Conservation (phyloP, 2,113 vertebrate species). For the Podarcis cretensis region DNA sequence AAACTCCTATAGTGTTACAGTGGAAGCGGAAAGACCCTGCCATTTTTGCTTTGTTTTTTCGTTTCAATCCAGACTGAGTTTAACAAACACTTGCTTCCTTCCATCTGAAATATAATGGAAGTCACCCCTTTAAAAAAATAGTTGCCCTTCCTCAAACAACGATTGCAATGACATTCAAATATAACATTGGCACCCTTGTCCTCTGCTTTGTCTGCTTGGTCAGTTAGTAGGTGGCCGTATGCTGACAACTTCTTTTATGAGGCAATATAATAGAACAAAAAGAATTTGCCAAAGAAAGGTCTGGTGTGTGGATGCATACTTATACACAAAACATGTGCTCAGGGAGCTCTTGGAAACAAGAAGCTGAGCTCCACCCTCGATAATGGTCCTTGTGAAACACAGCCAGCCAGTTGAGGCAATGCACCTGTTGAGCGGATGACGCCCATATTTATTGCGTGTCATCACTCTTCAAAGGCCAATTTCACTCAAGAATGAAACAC, state of each 20-base stretch:
- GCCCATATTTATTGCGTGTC: not conserved
- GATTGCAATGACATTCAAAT: constrained; percentile 43
- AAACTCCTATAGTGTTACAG: constrained; percentile 58
- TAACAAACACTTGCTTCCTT: constrained; percentile 5
- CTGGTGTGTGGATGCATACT: not conserved
- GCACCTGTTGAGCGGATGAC: not conserved
- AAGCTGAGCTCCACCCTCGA: not conserved
- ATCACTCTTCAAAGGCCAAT: not conserved
- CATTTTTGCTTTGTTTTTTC: not conserved
- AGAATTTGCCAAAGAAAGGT: constrained; percentile 5
- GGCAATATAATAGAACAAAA: not conserved
- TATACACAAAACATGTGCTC: constrained; percentile 3
- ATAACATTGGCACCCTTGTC: not conserved
- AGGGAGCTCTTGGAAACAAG: constrained; percentile 9
- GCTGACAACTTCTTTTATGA: constrained; percentile 28
- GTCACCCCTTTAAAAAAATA: constrained; percentile 18
- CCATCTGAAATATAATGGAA: constrained; percentile 17
- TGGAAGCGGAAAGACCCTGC: constrained; percentile 40
- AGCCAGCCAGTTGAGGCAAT: constrained; percentile 10
- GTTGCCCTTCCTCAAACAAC: constrained; percentile 37
- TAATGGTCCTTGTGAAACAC: not conserved
- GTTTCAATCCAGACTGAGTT: constrained; percentile 43
- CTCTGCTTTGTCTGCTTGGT: constrained; percentile 15
- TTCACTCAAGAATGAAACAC: not conserved
- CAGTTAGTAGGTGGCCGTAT: constrained; percentile 25